Evolutionary conservation across 2,888 invertebrate species (phyloP), one percentile per base, ranked within the genome.

Genomic region (Pandemis heparana): DNA sequence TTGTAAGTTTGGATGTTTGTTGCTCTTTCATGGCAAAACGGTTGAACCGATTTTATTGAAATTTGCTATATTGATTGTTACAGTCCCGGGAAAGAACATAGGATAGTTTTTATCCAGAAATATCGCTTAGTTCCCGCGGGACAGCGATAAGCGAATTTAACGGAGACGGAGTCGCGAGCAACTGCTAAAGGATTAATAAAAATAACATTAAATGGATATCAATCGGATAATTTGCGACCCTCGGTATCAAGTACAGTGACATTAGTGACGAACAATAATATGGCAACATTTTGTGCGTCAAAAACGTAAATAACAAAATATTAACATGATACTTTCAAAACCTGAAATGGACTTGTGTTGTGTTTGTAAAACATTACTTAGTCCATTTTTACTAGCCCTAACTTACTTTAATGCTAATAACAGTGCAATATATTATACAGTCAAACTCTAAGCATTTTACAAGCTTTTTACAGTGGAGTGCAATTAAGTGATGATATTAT

Each of bases 401-500:
- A 18, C 14, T 48, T n/a, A 48, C 4, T 53, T 56, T 23, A 23
- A 23, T 56, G 10, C 23, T 56, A 23, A 23, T 23, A n/a, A 56
- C 56, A 56, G 56, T 53, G n/a, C n/a, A 53, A 4, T 14, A 4
- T 9, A n/a, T 16, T 53, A 7, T 53, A 5, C n/a, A 16, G 48
- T n/a, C 23, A 2, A n/a, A 16, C 5, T 12, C 43, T 46, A 12
- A 46, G 53, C 53, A 53, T 63, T 43, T 64, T 48, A 32, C 39
- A 68, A 68, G 60, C 60, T 66, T 71, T 71, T 61, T 66, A 66
- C 65, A 66, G 70, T 71, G 70, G 64, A 59, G 48, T 70, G 41
- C 51, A 62, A 23, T 59, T 39, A 16, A 38, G 5, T 5, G 1
- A 51, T 7, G 7, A 53, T 4, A 53, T 18, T 53, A 56, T 56